Evolutionary conservation across 2,797 vertebrate species (phyloP).

Genomic region (Lepidocolaptes lacrymiger): DNA sequence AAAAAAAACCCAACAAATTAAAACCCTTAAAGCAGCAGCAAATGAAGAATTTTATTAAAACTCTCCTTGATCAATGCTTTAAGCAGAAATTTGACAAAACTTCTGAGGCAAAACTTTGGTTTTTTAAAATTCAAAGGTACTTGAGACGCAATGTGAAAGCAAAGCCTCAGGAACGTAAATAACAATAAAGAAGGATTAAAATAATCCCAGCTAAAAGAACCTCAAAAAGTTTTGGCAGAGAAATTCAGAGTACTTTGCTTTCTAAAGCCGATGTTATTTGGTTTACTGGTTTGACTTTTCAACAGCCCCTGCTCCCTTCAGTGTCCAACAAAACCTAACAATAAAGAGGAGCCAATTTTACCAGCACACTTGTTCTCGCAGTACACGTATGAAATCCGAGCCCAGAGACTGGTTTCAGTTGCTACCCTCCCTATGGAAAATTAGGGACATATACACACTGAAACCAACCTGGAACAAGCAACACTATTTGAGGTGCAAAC

Average conservation of each 20-base stretch:
- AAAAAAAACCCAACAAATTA: accelerated
- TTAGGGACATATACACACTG: background rate
- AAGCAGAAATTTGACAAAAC: background rate
- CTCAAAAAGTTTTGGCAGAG: background rate
- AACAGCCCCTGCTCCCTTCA: background rate
- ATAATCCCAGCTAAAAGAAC: background rate
- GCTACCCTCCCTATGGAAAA: background rate
- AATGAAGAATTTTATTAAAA: background rate
- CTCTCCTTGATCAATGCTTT: background rate
- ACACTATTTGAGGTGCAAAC: background rate
- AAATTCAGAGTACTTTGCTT: background rate
- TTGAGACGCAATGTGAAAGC: background rate
- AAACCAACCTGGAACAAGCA: background rate
- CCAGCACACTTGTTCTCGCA: background rate
- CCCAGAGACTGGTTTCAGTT: background rate
- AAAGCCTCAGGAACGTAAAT: background rate
- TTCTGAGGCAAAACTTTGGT: background rate
- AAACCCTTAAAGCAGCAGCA: background rate
- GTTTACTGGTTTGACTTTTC: background rate
- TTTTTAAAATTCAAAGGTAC: background rate
- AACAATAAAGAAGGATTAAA: background rate
- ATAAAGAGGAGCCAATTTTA: background rate
- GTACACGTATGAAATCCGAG: background rate
- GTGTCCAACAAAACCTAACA: background rate
- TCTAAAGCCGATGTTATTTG: background rate